Conservation (phyloP, 2,113 vertebrate genomes). For the Harpagus bidentatus region DNA sequence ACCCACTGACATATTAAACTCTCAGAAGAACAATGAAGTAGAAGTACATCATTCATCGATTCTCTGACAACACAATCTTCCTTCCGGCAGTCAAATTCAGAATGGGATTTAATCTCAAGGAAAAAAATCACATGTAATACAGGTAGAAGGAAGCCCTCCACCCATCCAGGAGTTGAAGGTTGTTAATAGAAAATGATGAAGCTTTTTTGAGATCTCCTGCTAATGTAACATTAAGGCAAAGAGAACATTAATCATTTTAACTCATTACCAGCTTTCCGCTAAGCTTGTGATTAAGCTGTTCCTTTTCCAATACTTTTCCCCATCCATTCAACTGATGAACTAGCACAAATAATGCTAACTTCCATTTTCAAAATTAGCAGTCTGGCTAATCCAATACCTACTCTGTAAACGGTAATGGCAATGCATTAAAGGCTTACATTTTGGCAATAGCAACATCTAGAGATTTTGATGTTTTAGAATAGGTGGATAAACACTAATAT, state of each 20-base stretch:
- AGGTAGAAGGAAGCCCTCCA: not conserved
- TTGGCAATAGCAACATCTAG: not conserved
- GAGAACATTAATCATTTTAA: constrained; percentile 20
- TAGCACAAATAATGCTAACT: not conserved
- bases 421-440: not conserved
- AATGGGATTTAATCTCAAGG: not conserved
- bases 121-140: not conserved
- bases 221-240: not conserved
- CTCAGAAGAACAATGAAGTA: not conserved
- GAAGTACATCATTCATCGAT: not conserved
- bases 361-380: not conserved
- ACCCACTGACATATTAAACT: not conserved
- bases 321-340: not conserved
- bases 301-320: not conserved
- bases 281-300: constrained; percentile 18
- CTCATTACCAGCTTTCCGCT: not conserved
- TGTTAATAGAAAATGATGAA: not conserved
- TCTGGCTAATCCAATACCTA: not conserved
- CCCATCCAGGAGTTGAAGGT: not conserved
- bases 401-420: not conserved
- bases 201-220: not conserved
- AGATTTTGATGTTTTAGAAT: not conserved
- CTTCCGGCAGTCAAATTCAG: not conserved
- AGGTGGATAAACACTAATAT: not conserved
- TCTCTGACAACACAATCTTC: not conserved